A percentile compares a stretch with the other conserved stretches of the same genome.
Conservation (phyloP, 2,797 vertebrate species). For the Sandelia bainsii region DNA sequence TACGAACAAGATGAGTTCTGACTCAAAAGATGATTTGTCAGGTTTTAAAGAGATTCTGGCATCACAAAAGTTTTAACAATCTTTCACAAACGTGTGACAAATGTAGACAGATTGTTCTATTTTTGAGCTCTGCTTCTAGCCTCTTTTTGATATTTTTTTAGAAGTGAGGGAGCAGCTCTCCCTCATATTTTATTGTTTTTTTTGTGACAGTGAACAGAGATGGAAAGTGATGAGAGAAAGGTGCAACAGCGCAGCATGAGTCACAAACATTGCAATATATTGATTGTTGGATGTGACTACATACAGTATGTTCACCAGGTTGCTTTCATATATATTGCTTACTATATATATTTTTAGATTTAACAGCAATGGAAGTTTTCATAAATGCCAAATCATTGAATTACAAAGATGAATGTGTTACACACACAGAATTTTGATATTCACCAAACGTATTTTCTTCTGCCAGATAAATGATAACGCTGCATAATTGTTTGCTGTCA, state of each 20-base stretch:
- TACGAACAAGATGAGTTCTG: slow-evolving; percentile 47
- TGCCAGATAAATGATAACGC: slow-evolving; percentile 45
- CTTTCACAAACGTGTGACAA: slow-evolving; percentile 66
- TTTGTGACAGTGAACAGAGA: slow-evolving; percentile 61
- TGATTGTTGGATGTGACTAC: slow-evolving; percentile 29
- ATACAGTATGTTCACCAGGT: neutral
- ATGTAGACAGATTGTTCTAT: slow-evolving; percentile 64
- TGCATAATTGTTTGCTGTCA: slow-evolving; percentile 70
- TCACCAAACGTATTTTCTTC: slow-evolving; percentile 24
- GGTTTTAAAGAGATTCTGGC: slow-evolving; percentile 64
- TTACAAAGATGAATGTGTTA: slow-evolving; percentile 20
- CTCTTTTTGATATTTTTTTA: slow-evolving; percentile 18
- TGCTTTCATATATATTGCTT: slow-evolving; percentile 20
- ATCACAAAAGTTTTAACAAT: slow-evolving; percentile 61
- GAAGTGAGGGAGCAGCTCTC: slow-evolving; percentile 40
- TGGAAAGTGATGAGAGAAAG: slow-evolving; percentile 65
- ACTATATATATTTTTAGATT: slow-evolving; percentile 27
- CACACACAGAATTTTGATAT: slow-evolving; percentile 8
- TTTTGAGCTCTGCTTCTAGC: slow-evolving; percentile 45
- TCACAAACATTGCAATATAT: slow-evolving; percentile 52
- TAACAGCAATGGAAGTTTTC: slow-evolving; percentile 1
- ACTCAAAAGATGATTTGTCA: slow-evolving; percentile 63
- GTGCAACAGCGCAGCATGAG: slow-evolving; percentile 51
- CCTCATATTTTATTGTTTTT: slow-evolving; percentile 50
- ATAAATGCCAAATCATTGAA: slow-evolving; percentile 15